Evolutionary conservation across 2,888 invertebrate genomes (phyloP), one percentile per base, ranked within the genome.

Genomic region (Nomada fabriciana): DNA sequence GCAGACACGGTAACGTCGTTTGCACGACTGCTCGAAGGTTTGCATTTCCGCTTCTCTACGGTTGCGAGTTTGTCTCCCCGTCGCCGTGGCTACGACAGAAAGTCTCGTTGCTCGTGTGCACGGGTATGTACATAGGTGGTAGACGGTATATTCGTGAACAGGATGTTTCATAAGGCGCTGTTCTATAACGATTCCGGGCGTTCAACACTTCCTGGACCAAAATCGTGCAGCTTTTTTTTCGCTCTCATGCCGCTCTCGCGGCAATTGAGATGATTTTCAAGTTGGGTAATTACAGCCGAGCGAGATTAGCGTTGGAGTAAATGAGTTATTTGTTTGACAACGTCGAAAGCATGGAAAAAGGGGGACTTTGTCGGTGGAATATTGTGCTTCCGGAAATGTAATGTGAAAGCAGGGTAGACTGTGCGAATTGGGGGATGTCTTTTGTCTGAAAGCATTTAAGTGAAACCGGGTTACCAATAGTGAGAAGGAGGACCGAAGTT

Each of bases 151-250:
- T 73, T 80, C 73, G 80, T 25, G 80, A 80, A 68, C 80, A 73
- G 80, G 80, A 80, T 80, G 80, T 80, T 80, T 80, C 80, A 80
- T 80, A 80, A 80, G 80, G 61, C 13, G 80, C 67, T 18, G 80
- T 73, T 80, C 80, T 55, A 68, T 79, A 72, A 80, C 67, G 80
- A 80, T 80, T 80, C 50, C 65, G 36, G n/a, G 36, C 67, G 80
- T 72, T 72, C 55, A 73, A 36, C 67, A 25, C 73, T 80, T 80
- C 80, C 80, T 79, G 67, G 67, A 80, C 67, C 67, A 73, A 80
- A 73, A 68, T 57, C 57, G 7, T 47, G n/a, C 29, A 65, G 36
- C 36, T 36, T 36, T 43, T n/a, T 29, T 57, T 55, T 25, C 23
- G 70, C 65, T 76, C 79, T 64, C 63, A 43, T 69, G 47, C 23